Conservation (phyloP, 2,888 invertebrate species). For the Mechanitis mazaeus region DNA sequence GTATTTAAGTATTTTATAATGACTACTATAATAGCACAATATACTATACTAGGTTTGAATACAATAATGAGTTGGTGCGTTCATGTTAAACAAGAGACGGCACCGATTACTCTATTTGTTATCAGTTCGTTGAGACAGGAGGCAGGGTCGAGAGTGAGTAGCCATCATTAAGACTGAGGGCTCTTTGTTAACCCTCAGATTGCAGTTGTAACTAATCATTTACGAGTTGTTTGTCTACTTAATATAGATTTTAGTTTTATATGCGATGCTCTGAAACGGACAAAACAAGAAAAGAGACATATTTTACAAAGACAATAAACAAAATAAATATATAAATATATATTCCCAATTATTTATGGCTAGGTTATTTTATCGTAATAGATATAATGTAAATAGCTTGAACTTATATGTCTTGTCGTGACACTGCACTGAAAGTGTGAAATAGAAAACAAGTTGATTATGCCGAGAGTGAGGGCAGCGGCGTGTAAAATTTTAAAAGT, state of each 20-base stretch:
- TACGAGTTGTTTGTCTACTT: conserved; percentile 4
- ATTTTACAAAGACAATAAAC: too few relatives aligned
- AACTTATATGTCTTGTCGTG: too few relatives aligned
- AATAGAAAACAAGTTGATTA: conserved; percentile 22
- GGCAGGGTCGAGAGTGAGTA: conserved; percentile 19
- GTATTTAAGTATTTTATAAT: background rate
- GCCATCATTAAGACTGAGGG: conserved; percentile 21
- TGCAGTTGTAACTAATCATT: conserved; percentile 18
- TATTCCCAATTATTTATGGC: too few relatives aligned
- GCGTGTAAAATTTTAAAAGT: conserved; percentile 33
- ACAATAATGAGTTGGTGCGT: too few relatives aligned
- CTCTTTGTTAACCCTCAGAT: conserved; percentile 11
- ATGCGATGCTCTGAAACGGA: too few relatives aligned
- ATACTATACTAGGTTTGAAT: background rate
- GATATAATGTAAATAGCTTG: background rate
- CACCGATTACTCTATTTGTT: conserved; percentile 14
- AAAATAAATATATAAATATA: too few relatives aligned
- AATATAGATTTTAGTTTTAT: background rate
- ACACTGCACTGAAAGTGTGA: background rate
- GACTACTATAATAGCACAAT: too few relatives aligned
- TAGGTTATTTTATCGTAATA: background rate
- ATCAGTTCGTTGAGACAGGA: conserved; percentile 18
- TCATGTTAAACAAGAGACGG: background rate
- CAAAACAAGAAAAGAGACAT: too few relatives aligned
- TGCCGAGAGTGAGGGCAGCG: conserved; percentile 23